Evolutionary conservation across 2,888 invertebrate genomes (phyloP).

Genomic region (Zelleria hepariella): DNA sequence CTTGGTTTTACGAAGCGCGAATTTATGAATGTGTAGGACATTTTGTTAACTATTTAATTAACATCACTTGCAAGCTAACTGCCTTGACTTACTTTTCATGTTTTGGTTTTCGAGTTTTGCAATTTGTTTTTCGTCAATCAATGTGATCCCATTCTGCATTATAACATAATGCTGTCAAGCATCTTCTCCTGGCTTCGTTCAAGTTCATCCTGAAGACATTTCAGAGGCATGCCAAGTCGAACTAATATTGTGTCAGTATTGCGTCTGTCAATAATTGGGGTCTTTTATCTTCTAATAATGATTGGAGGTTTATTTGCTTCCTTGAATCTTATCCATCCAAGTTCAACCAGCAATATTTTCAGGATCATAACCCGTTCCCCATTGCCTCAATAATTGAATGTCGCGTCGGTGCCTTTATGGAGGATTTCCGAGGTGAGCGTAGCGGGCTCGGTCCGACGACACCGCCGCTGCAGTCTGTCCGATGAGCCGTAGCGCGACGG

Average conservation of each 20-base stretch:
- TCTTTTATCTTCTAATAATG: too few species aligned
- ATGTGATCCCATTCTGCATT: too few species aligned
- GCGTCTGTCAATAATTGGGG: too few species aligned
- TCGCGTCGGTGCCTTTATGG: conserved; percentile 24
- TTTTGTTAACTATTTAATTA: background rate
- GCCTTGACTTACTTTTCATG: background rate
- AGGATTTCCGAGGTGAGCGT: conserved; percentile 53
- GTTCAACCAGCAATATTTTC: background rate
- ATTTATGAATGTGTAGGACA: background rate
- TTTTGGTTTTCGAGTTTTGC: too few species aligned
- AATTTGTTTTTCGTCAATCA: background rate
- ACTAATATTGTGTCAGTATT: too few species aligned
- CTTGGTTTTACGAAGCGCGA: background rate
- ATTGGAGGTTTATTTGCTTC: too few species aligned
- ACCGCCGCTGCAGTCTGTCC: conserved; percentile 45
- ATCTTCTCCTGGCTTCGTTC: background rate
- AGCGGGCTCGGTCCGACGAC: conserved; percentile 19
- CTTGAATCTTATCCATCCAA: too few species aligned
- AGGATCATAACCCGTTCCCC: background rate
- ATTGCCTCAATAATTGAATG: background rate
- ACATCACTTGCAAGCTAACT: background rate
- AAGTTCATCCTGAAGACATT: background rate
- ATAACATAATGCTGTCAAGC: too few species aligned
- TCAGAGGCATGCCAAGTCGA: too few species aligned
- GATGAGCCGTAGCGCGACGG: conserved; percentile 70